A percentile compares a stretch with the other conserved stretches of the same genome.
These are phyloP conservation scores for Rhabdomys pumilio DNA, from an alignment of 2,797 vertebrate species.

Conservation along the genomic window DNA sequence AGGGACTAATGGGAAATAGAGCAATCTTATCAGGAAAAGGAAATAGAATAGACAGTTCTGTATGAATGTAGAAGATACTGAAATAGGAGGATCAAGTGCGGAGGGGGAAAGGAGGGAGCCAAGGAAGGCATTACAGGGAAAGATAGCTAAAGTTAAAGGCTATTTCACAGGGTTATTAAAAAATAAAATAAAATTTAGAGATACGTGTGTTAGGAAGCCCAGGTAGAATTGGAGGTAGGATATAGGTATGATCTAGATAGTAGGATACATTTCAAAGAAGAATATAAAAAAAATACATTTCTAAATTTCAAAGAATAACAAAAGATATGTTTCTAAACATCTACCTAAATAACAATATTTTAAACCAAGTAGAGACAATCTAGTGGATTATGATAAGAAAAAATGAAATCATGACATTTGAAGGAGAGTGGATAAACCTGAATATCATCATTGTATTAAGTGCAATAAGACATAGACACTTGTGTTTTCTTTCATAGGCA, in stretches of 20 bases:
- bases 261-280: neutral
- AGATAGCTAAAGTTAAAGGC: neutral
- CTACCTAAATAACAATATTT: neutral
- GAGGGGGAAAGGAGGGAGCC: too few relatives aligned
- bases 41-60: neutral
- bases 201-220: neutral
- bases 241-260: neutral
- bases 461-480: neutral
- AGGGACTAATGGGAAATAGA: neutral
- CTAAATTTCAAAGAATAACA: neutral
- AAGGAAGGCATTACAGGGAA: too few relatives aligned
- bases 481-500: neutral
- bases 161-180: neutral
- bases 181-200: neutral
- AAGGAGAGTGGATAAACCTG: neutral
- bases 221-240: neutral
- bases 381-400: neutral
- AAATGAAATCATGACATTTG: neutral
- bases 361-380: neutral
- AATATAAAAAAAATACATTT: neutral
- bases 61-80: too few relatives aligned
- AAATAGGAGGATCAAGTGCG: too few relatives aligned
- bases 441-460: neutral
- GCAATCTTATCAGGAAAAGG: neutral
- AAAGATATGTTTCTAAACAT: neutral